Conservation (phyloP, 2,888 invertebrate species). For the Chrysina gloriosa region DNA sequence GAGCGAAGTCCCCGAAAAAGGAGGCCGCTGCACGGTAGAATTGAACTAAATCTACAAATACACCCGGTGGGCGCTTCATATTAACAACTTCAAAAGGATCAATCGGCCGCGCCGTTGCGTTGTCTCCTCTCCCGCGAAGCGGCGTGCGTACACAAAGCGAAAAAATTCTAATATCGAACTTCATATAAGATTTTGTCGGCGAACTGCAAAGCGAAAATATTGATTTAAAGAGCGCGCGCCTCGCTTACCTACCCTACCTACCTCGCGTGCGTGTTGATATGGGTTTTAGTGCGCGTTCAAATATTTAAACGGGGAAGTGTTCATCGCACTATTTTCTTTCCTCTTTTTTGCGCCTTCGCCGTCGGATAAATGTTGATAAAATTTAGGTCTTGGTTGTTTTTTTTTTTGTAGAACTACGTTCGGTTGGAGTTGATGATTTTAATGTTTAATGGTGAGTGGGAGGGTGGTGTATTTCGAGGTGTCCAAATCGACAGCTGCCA, state of each 20-base stretch:
- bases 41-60: conserved; percentile 41
- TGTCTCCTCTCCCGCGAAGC: conserved; percentile 13
- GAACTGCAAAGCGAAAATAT: conserved; percentile 27
- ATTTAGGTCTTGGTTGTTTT: too few species aligned
- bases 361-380: too few species aligned
- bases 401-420: too few species aligned
- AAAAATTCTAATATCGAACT: conserved; percentile 39
- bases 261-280: conserved; percentile 18
- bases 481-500: too few species aligned
- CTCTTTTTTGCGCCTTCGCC: too few species aligned
- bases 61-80: conserved; percentile 26
- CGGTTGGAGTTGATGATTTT: too few species aligned
- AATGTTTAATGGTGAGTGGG: too few species aligned
- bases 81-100: conserved; percentile 42
- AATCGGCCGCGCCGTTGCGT: conserved; percentile 29
- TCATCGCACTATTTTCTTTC: too few species aligned
- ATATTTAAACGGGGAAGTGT: conserved; percentile 37
- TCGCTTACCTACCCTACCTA: neutral
- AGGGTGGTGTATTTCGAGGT: too few species aligned
- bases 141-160: conserved; percentile 7
- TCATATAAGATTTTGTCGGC: conserved; percentile 24
- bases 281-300: conserved; percentile 12
- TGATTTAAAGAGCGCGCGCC: conserved; percentile 25
- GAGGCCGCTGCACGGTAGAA: neutral
- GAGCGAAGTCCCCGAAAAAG: neutral